These are phyloP conservation scores for Oncorhynchus masou DNA, from an alignment of 2,113 vertebrate species.

Conservation along the genomic window DNA sequence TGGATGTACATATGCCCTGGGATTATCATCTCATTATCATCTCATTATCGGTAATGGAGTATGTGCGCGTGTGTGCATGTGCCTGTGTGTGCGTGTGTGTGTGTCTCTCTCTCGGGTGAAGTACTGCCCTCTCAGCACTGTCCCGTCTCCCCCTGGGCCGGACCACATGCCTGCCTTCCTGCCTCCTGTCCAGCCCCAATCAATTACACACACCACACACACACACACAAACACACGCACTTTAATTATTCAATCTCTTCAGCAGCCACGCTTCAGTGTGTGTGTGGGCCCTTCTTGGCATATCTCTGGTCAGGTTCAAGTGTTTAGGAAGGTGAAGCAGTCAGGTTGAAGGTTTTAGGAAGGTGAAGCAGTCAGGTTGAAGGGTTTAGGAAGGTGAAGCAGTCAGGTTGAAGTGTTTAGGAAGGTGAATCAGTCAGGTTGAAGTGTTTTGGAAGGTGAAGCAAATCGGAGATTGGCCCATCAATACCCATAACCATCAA, in stretches of 20 bases:
- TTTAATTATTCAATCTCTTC: not conserved
- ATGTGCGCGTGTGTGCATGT: not conserved
- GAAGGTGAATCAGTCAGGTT: not conserved
- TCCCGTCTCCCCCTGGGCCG: constrained; percentile 55
- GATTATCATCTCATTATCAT: too few relatives aligned
- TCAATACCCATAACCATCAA: constrained; percentile 3
- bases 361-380: not conserved
- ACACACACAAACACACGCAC: constrained; percentile 15
- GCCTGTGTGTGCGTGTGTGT: not conserved
- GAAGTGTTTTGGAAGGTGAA: not conserved
- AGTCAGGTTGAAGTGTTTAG: not conserved
- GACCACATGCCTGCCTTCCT: constrained; percentile 57
- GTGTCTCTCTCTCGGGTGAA: constrained; percentile 43
- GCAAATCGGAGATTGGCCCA: not conserved
- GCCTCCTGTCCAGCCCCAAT: constrained; percentile 69
- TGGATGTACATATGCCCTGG: too few relatives aligned
- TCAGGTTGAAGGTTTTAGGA: not conserved
- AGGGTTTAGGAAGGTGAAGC: not conserved
- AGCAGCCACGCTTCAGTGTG: not conserved
- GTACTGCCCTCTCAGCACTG: constrained; percentile 70
- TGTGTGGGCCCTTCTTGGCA: not conserved
- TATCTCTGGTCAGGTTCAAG: constrained; percentile 1
- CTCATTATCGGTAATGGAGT: not conserved
- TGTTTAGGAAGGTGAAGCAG: not conserved
- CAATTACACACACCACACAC: constrained; percentile 50